These are phyloP conservation scores for Athene noctua DNA, from an alignment of 2,113 vertebrate genomes.

Conservation along the genomic window DNA sequence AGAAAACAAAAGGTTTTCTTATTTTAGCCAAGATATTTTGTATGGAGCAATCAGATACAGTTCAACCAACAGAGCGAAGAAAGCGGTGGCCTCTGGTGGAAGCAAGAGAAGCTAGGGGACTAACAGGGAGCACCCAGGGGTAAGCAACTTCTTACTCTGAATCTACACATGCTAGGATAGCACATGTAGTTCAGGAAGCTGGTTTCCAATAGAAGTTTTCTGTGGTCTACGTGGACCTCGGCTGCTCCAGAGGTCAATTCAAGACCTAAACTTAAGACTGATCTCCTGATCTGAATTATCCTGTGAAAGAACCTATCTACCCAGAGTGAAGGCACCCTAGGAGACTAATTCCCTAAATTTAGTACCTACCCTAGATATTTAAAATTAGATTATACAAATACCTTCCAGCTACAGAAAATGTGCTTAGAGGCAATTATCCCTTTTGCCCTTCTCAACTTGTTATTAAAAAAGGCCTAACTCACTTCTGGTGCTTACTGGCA, in stretches of 20 bases:
- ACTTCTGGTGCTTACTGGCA: not conserved
- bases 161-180: accelerated
- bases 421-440: not conserved
- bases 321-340: not conserved
- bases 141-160: not conserved
- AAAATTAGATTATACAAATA: not conserved
- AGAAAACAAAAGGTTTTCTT: not conserved
- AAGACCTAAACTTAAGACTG: not conserved
- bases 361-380: not conserved
- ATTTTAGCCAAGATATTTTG: not conserved
- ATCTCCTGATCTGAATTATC: not conserved
- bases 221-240: not conserved
- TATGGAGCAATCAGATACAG: not conserved
- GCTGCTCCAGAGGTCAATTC: not conserved
- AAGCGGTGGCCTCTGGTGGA: not conserved
- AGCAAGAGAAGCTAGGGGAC: not conserved
- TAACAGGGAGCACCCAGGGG: not conserved
- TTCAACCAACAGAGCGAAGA: not conserved
- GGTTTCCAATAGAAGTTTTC: not conserved
- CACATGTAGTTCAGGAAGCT: not conserved
- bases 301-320: not conserved
- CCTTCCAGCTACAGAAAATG: not conserved
- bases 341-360: not conserved
- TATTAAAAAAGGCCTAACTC: not conserved
- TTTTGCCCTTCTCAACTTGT: not conserved